These are phyloP conservation scores for Heterocephalus glaber DNA, from an alignment of 2,113 vertebrate genomes.

Conservation along the genomic window DNA sequence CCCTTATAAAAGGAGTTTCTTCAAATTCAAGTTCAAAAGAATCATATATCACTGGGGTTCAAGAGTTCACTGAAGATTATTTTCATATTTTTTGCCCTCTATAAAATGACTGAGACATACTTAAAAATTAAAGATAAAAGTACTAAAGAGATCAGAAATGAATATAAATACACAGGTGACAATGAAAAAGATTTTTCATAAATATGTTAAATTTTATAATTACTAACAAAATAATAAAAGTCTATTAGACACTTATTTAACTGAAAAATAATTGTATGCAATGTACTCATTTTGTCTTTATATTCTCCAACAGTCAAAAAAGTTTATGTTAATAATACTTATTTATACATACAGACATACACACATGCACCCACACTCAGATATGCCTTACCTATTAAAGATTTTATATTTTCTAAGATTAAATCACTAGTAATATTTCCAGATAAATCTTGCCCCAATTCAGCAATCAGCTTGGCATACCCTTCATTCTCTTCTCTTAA, in stretches of 20 bases:
- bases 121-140: slow-evolving; percentile 48
- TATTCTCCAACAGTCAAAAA: slow-evolving; percentile 59
- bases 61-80: slow-evolving; percentile 25
- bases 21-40: slow-evolving; percentile 51
- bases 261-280: neutral
- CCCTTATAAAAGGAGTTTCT: slow-evolving; percentile 30
- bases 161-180: slow-evolving; percentile 34
- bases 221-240: slow-evolving; percentile 52
- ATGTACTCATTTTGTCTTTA: slow-evolving; percentile 44
- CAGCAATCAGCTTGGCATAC: slow-evolving; percentile 97
- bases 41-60: slow-evolving; percentile 2
- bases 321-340: slow-evolving; percentile 45
- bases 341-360: neutral
- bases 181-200: slow-evolving; percentile 57
- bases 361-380: neutral
- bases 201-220: slow-evolving; percentile 55
- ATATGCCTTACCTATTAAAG: slow-evolving; percentile 93
- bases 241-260: slow-evolving; percentile 31
- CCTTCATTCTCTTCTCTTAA: slow-evolving; percentile 99
- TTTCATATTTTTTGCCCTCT: neutral
- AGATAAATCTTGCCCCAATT: slow-evolving; percentile 97
- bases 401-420: slow-evolving; percentile 98
- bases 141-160: slow-evolving; percentile 35
- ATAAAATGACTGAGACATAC: slow-evolving; percentile 50
- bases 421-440: slow-evolving; percentile 95